These are phyloP conservation scores for Enteromius thamalakanensis DNA, from an alignment of 2,797 vertebrate genomes.

Conservation along the genomic window DNA sequence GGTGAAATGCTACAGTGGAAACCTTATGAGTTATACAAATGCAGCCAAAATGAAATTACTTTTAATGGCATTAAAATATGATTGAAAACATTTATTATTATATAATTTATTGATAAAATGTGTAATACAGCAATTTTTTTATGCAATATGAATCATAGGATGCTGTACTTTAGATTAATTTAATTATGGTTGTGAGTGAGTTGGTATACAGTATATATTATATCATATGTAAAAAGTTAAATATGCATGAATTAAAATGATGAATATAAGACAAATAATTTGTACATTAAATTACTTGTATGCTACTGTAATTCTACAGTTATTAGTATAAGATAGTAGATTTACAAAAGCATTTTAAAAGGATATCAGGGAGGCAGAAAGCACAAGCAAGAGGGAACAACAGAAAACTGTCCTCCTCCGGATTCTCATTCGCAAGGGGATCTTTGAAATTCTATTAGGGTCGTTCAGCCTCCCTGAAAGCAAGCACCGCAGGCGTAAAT, in stretches of 20 bases:
- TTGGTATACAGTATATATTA: background rate
- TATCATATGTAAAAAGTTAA: background rate
- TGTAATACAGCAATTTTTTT: too few relatives aligned
- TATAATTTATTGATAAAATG: too few relatives aligned
- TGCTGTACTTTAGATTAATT: background rate
- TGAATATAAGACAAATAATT: background rate
- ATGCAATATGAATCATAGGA: background rate
- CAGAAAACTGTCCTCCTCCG: slow-evolving; percentile 43
- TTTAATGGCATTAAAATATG: background rate
- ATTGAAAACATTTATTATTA: background rate
- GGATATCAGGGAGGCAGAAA: slow-evolving; percentile 51
- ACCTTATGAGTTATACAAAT: background rate
- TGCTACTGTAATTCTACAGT: background rate
- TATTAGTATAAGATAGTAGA: background rate
- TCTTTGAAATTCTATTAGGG: slow-evolving; percentile 61
- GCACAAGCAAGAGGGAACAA: slow-evolving; percentile 39
- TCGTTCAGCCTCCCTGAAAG: slow-evolving; percentile 45
- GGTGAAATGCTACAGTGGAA: background rate
- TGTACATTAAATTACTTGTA: background rate
- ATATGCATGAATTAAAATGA: background rate
- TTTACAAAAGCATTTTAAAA: slow-evolving; percentile 40
- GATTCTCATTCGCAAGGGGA: slow-evolving; percentile 34
- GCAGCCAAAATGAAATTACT: too few relatives aligned
- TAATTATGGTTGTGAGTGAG: background rate
- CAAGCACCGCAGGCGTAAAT: slow-evolving; percentile 56